Percentiles rank a stretch among this genome's conserved stretches.
These are phyloP conservation scores for Oscheius sp. DNA, from an alignment of 2,888 invertebrate genomes.

Conservation along the genomic window DNA sequence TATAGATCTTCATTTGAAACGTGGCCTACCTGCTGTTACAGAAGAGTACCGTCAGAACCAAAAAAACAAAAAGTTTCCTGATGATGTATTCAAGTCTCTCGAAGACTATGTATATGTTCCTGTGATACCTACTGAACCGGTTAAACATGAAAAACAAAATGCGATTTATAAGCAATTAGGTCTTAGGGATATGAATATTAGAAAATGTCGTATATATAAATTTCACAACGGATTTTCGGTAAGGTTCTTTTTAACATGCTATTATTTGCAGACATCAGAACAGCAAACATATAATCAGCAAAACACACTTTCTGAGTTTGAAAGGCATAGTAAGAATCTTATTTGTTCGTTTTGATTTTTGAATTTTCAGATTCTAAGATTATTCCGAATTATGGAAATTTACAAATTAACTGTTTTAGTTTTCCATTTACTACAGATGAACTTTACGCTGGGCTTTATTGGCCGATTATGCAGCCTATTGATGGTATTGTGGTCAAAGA, in stretches of 20 bases:
- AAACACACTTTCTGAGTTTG: not conserved
- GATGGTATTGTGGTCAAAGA: not conserved
- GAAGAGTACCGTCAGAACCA: too few species aligned
- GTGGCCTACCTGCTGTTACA: too few species aligned
- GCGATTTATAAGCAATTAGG: too few species aligned
- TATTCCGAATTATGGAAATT: conserved; percentile 1
- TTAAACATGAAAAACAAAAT: too few species aligned
- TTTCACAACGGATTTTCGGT: not conserved
- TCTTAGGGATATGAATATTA: not conserved
- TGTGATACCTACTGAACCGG: too few species aligned
- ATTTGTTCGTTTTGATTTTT: not conserved
- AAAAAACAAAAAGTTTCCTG: too few species aligned
- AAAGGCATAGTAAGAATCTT: not conserved
- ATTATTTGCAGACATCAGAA: not conserved
- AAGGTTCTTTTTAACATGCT: not conserved
- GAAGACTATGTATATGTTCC: too few species aligned
- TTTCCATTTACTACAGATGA: not conserved
- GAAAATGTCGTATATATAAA: not conserved
- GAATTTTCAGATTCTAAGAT: not conserved
- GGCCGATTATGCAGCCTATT: conserved; percentile 18
- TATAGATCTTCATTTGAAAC: too few species aligned
- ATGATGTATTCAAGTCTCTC: too few species aligned
- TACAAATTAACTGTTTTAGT: not conserved
- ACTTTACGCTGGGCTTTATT: conserved; percentile 9
- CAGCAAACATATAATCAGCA: not conserved